A percentile compares a stretch with the other conserved stretches of the same genome.
Conservation (phyloP, 2,888 invertebrate species). For the Synergus japonicus region DNA sequence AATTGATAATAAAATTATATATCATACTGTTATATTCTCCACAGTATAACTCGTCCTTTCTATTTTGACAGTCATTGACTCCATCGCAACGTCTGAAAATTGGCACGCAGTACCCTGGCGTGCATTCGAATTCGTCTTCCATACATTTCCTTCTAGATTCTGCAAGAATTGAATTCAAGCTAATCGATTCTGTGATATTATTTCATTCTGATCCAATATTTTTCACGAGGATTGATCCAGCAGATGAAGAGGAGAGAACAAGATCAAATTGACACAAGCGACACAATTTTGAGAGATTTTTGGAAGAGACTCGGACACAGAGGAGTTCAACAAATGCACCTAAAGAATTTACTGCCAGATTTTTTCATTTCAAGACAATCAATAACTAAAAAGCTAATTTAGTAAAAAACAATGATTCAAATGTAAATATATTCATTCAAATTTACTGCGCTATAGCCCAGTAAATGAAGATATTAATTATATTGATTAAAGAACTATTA, state of each 20-base stretch:
- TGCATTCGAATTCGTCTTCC: slow-evolving; percentile 86
- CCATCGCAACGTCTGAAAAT: slow-evolving; percentile 83
- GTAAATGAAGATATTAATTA: no score
- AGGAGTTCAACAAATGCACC: background rate
- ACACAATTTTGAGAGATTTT: slow-evolving; percentile 6
- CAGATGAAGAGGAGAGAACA: slow-evolving; percentile 36
- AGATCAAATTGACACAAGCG: background rate
- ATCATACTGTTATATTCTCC: slow-evolving; percentile 61
- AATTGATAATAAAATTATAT: slow-evolving; percentile 44
- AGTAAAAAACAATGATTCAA: no score
- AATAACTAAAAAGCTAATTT: no score
- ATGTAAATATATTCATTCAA: no score
- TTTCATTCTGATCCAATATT: slow-evolving; percentile 22
- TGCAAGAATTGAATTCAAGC: slow-evolving; percentile 73
- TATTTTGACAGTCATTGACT: slow-evolving; percentile 85
- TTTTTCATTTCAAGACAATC: no score
- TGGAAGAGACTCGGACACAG: slow-evolving; percentile 30
- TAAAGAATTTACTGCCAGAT: background rate
- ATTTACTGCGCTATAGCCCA: no score
- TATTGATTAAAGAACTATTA: no score
- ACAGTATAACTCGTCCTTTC: slow-evolving; percentile 87
- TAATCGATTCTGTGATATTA: slow-evolving; percentile 44
- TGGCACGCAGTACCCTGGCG: slow-evolving; percentile 84
- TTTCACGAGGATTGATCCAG: slow-evolving; percentile 38
- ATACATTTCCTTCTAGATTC: slow-evolving; percentile 79